A percentile compares a stretch with the other conserved stretches of the same genome.
phyloP scores from a whole-genome alignment of 1,140 invertebrate species.

The Tetramorium parvispinum region DNA sequence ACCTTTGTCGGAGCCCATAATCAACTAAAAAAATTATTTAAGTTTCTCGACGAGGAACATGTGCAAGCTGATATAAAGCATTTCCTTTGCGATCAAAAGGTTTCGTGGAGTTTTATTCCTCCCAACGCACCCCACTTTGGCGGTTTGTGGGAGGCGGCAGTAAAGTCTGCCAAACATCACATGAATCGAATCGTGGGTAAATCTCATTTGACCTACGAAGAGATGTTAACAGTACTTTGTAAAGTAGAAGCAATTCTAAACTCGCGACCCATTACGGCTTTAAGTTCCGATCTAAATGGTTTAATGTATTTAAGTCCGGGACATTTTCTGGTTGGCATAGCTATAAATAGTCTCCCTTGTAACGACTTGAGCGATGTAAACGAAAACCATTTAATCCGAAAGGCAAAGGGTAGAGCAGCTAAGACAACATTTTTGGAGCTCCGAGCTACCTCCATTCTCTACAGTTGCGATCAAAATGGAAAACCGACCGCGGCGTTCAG shows the following conservation, averaged over 20 bases:
- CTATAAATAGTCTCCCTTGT: background rate
- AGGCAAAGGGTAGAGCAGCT: conserved; percentile 70
- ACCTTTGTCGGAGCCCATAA: conserved; percentile 30
- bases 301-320: background rate
- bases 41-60: background rate
- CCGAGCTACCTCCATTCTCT: conserved; percentile 71
- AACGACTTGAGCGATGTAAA: background rate
- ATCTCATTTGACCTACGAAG: background rate
- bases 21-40: background rate
- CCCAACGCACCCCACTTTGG: no score
- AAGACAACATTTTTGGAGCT: conserved; percentile 76
- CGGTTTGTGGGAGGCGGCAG: conserved; percentile 47
- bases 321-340: background rate
- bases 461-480: background rate
- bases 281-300: no score
- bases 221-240: background rate
- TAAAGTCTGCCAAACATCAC: conserved; percentile 73
- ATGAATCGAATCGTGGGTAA: conserved; percentile 57
- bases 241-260: no score
- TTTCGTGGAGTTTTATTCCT: conserved; percentile 77
- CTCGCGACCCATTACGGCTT: no score
- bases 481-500: background rate
- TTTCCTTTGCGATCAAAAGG: background rate
- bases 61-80: background rate
- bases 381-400: conserved; percentile 2